Evolutionary conservation across 1,140 invertebrate genomes (phyloP), one percentile per base, ranked within the genome.

Genomic region (Xylocopa sonorina): DNA sequence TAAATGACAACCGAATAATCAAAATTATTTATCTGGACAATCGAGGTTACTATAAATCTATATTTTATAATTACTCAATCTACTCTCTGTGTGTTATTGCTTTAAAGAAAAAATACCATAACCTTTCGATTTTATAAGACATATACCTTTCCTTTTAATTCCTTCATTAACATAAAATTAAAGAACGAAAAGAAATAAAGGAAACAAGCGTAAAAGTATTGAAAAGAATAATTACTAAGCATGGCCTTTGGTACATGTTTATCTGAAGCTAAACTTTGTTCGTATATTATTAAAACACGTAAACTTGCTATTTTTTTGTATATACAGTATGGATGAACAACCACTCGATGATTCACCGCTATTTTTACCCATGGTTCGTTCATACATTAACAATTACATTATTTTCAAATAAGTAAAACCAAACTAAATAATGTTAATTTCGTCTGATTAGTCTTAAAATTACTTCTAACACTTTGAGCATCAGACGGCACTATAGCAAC

Each of bases 201-300:
- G 38, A 72, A 72, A 68, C 60, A 46, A 83, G 74, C 60, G 53
- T 55, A 62, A 82, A 81, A 80, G 80, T 67, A 80, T 78, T 68
- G 57, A 81, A 85, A 34, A 91, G 80, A 88, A 90, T 90, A 91
- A 91, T 93, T 93, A 94, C 92, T 90, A 91, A 87, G 68, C 86
- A 90, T 91, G 81, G 82, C 80, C 81, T 87, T 85, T 81, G 88
- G 87, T 83, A 88, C 86, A 75, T 87, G 90, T 75, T 91, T 87
- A 89, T 92, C 90, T 91, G 92, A 88, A 90, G 90, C 88, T 84
- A 88, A 91, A 91, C 88, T 74, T 81, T 63, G 78, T 48, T 64
- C 66, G 76, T 72, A 80, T 78, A 68, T 87, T 86, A 85, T 63
- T 82, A 84, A 46, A 38, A 66, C 51, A 53, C 34, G 66, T 32